Conservation (phyloP, 2,888 invertebrate genomes). For the Ichneumoninae sp. region DNA sequence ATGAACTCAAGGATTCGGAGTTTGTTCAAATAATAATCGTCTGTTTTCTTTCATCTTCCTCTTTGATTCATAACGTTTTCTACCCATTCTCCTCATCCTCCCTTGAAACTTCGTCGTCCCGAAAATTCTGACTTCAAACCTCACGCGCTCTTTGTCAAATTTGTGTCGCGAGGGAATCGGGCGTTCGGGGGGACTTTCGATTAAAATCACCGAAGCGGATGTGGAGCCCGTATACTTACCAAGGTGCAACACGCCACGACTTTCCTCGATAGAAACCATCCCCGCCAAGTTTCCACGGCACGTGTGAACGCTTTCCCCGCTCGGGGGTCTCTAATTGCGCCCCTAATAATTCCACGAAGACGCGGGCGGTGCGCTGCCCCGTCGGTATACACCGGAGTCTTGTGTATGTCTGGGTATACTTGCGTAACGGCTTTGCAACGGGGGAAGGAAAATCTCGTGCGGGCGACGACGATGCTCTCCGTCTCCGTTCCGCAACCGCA, state of each 20-base stretch:
- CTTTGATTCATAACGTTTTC: conserved; percentile 20
- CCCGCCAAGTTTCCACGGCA: conserved; percentile 23
- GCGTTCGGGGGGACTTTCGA: conserved; percentile 6
- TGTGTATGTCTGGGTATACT: conserved; percentile 23
- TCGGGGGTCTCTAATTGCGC: conserved; percentile 57
- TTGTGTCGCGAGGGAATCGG: neutral
- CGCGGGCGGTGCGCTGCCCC: conserved; percentile 9
- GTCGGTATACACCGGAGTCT: conserved; percentile 26
- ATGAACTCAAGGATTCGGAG: neutral
- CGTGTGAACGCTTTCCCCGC: conserved; percentile 59
- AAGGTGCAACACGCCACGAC: neutral
- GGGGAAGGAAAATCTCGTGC: conserved; percentile 34
- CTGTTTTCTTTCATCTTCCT: neutral
- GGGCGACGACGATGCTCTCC: conserved; percentile 21
- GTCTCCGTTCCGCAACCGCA: conserved; percentile 4
- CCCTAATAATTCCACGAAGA: conserved; percentile 54
- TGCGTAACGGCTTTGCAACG: conserved; percentile 23
- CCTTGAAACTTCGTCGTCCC: neutral
- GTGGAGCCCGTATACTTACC: neutral
- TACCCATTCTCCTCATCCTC: neutral
- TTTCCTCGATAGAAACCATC: neutral
- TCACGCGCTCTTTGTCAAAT: neutral
- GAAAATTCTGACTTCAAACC: conserved; percentile 16
- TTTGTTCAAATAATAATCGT: neutral
- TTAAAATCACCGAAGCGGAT: conserved; percentile 30